Percentiles rank a stretch among this genome's conserved stretches.
phyloP scores from a whole-genome alignment of 1,140 invertebrate species.

The Penaeus japonicus region DNA sequence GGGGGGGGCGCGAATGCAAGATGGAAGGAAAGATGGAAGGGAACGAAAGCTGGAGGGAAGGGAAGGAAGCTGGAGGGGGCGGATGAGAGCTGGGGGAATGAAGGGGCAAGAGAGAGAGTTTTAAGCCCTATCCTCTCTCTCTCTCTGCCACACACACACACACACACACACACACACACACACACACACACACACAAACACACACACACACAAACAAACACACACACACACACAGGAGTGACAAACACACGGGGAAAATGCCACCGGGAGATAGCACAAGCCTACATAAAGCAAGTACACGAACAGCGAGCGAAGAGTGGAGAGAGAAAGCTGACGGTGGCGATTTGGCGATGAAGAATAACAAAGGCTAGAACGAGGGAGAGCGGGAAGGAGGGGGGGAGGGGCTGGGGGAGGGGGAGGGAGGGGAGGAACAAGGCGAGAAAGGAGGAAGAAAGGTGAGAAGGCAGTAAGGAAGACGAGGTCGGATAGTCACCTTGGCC shows the following conservation, averaged over 20 bases:
- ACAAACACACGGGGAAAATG: neutral
- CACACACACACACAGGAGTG: neutral
- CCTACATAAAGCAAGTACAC: neutral
- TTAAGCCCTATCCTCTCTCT: no score
- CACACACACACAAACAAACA: neutral
- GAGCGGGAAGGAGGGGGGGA: neutral
- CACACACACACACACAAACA: conserved; percentile 1
- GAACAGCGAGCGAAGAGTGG: neutral
- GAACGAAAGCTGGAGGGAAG: no score
- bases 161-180: neutral
- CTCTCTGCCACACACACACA: neutral
- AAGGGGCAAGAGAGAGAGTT: no score
- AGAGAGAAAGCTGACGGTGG: neutral
- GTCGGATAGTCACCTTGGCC: neutral
- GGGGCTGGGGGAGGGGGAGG: neutral
- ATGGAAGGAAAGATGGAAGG: no score
- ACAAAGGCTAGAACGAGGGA: neutral
- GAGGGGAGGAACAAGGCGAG: neutral
- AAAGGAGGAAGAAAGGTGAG: neutral
- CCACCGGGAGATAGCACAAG: neutral
- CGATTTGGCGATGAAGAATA: no score
- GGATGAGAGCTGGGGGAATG: no score
- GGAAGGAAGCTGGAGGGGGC: no score
- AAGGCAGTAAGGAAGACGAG: neutral
- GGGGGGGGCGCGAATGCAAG: no score